Base-by-base conservation (phyloP, 2,888 invertebrate species). In the Trilocha varians region DNA sequence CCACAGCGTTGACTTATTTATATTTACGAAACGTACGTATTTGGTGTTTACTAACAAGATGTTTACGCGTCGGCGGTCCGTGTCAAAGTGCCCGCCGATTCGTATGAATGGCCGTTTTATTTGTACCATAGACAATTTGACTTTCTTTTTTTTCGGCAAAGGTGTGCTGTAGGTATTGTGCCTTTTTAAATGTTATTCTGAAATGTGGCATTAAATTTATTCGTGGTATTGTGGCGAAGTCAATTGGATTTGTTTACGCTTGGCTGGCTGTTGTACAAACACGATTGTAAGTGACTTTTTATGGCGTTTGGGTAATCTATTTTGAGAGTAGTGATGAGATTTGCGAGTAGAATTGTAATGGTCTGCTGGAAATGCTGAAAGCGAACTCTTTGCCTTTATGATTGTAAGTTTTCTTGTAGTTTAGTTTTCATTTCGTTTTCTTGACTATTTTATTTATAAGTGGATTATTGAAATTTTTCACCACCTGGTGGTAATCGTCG, bases 41-140 rank as follows among this genome's bases (percentile, higher is more conserved):
- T 78, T 79, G 78, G 82, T 65, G 61, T 61, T 66, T 60, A 66
- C 80, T 83, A 83, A 83, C 82, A 82, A 82, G 82, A 79, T 78
- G 76, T 79, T 75, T 66, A 64, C 67, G 65, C 65, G 55, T 45
- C 59, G 47, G 48, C 48, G 52, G 50, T 50, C 49, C 49, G 62
- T 65, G 78, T 74, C 76, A 71, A 67, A 70, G 70, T 63, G 53
- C 58, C 70, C 71, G 78, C 72, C 73, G 65, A 70, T 70, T 64
- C 55, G 45, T 53, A 38, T 55, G 49, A 56, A 59, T 55, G 48
- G 55, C 50, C 55, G 48, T 50, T 51, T 47, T 44, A 44, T 58
- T 56, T 51, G 39, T 42, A 48, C 62, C 64, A 70, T 67, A 67
- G 68, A 70, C 65, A 65, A 69, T 67, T 65, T 61, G 25, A 25